A percentile compares a stretch with the other conserved stretches of the same genome.
Conservation (phyloP, 2,797 vertebrate genomes). For the Bucorvus abyssinicus region DNA sequence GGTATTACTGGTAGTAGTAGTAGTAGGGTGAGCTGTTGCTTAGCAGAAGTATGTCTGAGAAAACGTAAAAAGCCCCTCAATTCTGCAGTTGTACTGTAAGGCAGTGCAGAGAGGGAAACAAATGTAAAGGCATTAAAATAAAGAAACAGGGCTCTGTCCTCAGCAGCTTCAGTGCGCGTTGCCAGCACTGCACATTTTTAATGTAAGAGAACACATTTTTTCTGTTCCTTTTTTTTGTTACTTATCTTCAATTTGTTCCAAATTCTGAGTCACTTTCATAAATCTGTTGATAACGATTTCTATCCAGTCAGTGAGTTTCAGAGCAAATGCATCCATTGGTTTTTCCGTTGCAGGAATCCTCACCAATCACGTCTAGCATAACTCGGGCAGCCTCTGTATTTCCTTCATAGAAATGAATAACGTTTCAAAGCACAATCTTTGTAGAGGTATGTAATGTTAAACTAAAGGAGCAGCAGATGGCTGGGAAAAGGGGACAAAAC, state of each 20-base stretch:
- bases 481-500: background rate
- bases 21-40: background rate
- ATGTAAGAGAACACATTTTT: background rate
- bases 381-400: background rate
- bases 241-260: background rate
- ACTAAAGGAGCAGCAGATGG: background rate
- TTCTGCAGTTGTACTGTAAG: background rate
- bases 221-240: background rate
- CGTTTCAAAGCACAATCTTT: background rate
- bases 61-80: background rate
- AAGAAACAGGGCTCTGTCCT: background rate
- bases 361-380: too few species aligned
- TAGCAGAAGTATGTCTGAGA: background rate
- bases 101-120: background rate
- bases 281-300: background rate
- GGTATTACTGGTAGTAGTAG: background rate
- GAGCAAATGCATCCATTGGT: background rate
- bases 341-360: background rate
- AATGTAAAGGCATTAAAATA: background rate
- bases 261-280: slow-evolving; percentile 39
- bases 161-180: background rate
- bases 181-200: background rate
- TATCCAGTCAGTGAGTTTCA: background rate
- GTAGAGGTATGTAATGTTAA: background rate
- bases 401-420: background rate